A percentile compares a stretch with the other conserved stretches of the same genome.
Evolutionary conservation across 2,113 vertebrate species (phyloP).

Genomic region (Pluvialis apricaria): DNA sequence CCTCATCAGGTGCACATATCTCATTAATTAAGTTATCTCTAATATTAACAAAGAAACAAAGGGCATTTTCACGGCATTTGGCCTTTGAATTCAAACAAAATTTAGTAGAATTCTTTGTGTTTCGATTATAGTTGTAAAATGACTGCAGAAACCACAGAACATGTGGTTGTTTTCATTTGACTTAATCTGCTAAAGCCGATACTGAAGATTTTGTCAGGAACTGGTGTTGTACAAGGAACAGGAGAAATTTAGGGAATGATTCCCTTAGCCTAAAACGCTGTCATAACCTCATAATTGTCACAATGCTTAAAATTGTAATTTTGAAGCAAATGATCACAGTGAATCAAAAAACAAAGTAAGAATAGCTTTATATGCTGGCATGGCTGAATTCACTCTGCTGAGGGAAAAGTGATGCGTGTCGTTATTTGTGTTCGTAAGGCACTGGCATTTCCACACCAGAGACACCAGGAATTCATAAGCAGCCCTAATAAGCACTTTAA

Average conservation of each 20-base stretch:
- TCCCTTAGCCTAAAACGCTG: background rate
- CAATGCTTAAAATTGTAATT: background rate
- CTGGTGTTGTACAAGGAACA: background rate
- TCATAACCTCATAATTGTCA: background rate
- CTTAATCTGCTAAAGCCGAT: background rate
- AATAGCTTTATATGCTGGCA: background rate
- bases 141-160: background rate
- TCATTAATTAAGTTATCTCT: background rate
- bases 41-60: background rate
- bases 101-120: background rate
- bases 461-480: background rate
- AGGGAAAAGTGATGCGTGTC: background rate
- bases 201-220: background rate
- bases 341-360: background rate
- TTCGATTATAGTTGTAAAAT: background rate
- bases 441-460: background rate
- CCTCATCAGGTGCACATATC: background rate
- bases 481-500: background rate
- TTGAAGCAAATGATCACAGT: background rate
- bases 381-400: background rate
- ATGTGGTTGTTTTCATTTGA: background rate
- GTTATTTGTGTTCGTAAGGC: background rate
- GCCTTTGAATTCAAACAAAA: background rate
- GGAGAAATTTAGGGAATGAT: background rate
- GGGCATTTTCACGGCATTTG: background rate